phyloP scores from a whole-genome alignment of 2,888 invertebrate species.

The Machimus rusticus region DNA sequence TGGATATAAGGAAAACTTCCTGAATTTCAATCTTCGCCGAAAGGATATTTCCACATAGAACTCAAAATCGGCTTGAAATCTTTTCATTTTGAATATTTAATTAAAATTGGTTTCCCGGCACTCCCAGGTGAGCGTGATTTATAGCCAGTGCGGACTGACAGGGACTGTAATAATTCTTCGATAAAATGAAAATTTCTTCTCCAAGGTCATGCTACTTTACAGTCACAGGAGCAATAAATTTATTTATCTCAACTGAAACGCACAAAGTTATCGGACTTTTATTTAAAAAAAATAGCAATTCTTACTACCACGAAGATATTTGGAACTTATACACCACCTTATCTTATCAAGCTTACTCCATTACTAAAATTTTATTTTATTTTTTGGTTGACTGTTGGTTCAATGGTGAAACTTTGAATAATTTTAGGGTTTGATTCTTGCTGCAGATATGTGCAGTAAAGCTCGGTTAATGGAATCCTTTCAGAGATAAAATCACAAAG shows the following conservation, averaged over 20 bases:
- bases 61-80: slow-evolving; percentile 15
- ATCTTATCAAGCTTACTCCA: not conserved
- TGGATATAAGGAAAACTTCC: not conserved
- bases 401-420: not conserved
- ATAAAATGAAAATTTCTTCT: not conserved
- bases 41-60: not conserved
- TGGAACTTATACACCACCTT: not conserved
- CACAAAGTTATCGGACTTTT: not conserved
- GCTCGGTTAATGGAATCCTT: not conserved
- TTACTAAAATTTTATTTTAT: not conserved
- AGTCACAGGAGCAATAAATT: not conserved
- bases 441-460: not conserved
- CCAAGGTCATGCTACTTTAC: not conserved
- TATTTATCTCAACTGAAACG: not conserved
- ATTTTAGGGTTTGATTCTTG: not conserved
- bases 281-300: not conserved
- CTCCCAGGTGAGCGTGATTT: not conserved
- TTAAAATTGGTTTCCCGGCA: not conserved
- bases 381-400: not conserved
- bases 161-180: not conserved
- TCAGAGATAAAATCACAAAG: not conserved
- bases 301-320: not conserved
- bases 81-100: slow-evolving; percentile 11
- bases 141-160: not conserved
- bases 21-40: slow-evolving; percentile 1